phyloP scores from a whole-genome alignment of 2,113 vertebrate species.

The Podocnemis expansa region DNA sequence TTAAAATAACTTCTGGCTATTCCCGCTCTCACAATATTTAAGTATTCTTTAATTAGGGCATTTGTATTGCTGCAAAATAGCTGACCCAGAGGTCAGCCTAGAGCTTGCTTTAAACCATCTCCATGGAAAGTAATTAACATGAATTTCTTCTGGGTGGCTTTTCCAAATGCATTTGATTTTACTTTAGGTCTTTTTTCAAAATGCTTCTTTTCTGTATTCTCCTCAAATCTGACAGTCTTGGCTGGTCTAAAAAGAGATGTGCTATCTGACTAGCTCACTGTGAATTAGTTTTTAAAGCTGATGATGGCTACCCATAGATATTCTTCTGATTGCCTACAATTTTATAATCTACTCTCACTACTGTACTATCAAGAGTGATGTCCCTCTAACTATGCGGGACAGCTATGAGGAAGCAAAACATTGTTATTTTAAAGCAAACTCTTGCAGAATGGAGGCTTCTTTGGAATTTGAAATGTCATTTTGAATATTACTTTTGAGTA shows the following conservation, averaged over 20 bases:
- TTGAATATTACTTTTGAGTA: constrained; percentile 54
- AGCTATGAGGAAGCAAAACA: neutral
- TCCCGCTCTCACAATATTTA: neutral
- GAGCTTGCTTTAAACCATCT: constrained; percentile 37
- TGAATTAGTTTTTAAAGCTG: constrained; percentile 23
- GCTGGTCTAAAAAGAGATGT: constrained; percentile 8
- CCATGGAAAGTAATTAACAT: constrained; percentile 35
- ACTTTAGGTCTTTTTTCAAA: neutral
- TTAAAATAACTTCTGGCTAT: constrained; percentile 5
- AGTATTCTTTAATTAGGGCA: constrained; percentile 47
- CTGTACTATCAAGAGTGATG: neutral
- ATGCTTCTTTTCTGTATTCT: neutral
- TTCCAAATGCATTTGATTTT: constrained; percentile 21
- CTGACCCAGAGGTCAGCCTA: constrained; percentile 50
- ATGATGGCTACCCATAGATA: neutral
- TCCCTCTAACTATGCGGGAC: neutral
- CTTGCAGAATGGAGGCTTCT: constrained; percentile 2
- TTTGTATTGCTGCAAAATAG: constrained; percentile 44
- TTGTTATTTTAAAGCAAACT: constrained; percentile 50
- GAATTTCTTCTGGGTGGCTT: constrained; percentile 5
- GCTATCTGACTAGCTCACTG: neutral
- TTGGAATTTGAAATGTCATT: constrained; percentile 15
- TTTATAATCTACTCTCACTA: neutral
- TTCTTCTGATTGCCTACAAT: neutral
- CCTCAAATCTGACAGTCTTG: constrained; percentile 1